Evolutionary conservation across 2,797 vertebrate genomes (phyloP).

Genomic region (Pseudochirops corinnae): DNA sequence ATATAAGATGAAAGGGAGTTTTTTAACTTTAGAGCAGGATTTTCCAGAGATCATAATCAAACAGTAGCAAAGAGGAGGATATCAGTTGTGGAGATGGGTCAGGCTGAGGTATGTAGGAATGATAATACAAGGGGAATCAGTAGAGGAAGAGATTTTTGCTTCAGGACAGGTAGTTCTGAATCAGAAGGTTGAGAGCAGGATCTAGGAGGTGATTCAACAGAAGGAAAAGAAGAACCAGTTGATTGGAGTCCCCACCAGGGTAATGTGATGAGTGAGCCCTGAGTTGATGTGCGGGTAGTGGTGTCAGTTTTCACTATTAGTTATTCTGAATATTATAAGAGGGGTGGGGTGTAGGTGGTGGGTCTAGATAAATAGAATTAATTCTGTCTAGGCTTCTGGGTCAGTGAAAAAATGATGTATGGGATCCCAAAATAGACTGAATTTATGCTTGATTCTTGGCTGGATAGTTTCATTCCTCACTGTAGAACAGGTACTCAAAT

Average conservation of each 20-base stretch:
- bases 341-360: not conserved
- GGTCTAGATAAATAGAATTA: not conserved
- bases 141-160: not conserved
- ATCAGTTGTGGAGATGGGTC: not conserved
- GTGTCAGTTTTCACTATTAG: not conserved
- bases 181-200: not conserved
- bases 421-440: not conserved
- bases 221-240: not conserved
- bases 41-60: not conserved
- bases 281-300: not conserved
- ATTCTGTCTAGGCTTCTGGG: not conserved
- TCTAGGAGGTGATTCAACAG: not conserved
- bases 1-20: not conserved
- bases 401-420: not conserved
- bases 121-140: not conserved
- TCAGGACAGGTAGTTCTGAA: not conserved
- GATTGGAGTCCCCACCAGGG: not conserved
- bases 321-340: not conserved
- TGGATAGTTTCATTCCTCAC: not conserved
- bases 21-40: not conserved
- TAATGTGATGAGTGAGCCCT: not conserved
- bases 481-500: not conserved
- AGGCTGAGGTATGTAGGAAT: not conserved
- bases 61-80: not conserved
- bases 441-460: not conserved